A percentile compares a stretch with the other conserved stretches of the same genome.
Conservation (phyloP, 2,113 vertebrate genomes). For the Guaruba guarouba region DNA sequence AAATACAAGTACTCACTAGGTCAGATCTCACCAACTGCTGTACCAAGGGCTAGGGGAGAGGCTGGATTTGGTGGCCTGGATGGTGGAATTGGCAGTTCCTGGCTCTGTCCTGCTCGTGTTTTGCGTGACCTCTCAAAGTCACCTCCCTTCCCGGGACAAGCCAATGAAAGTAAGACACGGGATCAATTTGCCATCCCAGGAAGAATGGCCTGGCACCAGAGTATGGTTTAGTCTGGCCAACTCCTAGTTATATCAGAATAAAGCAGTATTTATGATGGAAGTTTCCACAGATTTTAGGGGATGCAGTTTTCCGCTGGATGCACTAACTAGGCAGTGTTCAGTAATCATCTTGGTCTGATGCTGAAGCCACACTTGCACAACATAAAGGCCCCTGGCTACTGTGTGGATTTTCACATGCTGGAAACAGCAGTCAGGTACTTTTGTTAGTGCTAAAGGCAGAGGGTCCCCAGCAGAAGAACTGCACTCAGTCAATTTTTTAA, state of each 20-base stretch:
- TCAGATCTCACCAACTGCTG: neutral
- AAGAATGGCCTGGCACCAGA: neutral
- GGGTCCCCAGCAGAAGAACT: neutral
- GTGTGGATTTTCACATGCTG: fast-evolving
- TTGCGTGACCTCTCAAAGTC: neutral
- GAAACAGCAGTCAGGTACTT: neutral
- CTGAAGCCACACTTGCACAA: neutral
- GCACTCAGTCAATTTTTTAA: neutral
- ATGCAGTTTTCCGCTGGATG: neutral
- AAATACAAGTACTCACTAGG: too few relatives aligned
- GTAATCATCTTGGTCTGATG: fast-evolving
- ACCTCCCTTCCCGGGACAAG: fast-evolving
- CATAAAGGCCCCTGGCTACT: neutral
- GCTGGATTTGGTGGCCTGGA: neutral
- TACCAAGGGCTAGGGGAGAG: fast-evolving
- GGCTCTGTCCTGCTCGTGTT: fast-evolving
- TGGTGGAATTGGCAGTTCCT: fast-evolving
- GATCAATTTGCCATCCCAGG: neutral
- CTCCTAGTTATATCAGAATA: neutral
- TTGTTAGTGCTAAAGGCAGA: neutral
- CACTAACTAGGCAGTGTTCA: neutral
- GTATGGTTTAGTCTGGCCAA: neutral
- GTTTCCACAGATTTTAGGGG: neutral
- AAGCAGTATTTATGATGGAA: neutral
- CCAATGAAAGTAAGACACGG: neutral